A percentile compares a stretch with the other conserved stretches of the same genome.
These are phyloP conservation scores for Ormyrus nitidulus DNA, from an alignment of 2,888 invertebrate genomes.

Conservation along the genomic window DNA sequence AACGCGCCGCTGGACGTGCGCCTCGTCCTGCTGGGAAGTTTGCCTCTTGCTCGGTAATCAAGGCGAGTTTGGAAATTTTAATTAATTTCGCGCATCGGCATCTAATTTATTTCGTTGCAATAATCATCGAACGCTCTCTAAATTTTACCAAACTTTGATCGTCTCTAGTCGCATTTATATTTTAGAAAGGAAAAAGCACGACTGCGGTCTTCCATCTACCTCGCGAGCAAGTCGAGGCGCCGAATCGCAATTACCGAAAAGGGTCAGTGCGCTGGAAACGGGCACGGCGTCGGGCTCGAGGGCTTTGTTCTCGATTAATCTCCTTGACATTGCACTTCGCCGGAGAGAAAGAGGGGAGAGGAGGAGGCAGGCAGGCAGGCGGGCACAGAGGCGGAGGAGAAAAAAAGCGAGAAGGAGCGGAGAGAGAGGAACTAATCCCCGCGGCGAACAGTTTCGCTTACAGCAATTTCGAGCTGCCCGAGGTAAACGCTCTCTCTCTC, in stretches of 20 bases:
- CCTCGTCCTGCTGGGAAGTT: too few relatives aligned
- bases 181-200: too few relatives aligned
- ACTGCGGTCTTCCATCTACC: neutral
- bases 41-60: too few relatives aligned
- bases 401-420: neutral
- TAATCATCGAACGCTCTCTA: too few relatives aligned
- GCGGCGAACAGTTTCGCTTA: slow-evolving; percentile 26
- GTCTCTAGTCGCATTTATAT: too few relatives aligned
- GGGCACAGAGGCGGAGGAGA: neutral
- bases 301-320: slow-evolving; percentile 16
- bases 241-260: neutral
- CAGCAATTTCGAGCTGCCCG: slow-evolving; percentile 10
- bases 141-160: too few relatives aligned
- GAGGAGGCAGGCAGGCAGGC: neutral
- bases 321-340: slow-evolving; percentile 45
- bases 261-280: neutral
- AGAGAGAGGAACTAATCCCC: slow-evolving; percentile 25
- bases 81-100: too few relatives aligned
- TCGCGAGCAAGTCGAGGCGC: neutral
- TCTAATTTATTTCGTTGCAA: too few relatives aligned
- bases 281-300: neutral
- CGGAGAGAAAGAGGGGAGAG: neutral
- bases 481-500: neutral
- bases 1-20: too few relatives aligned
- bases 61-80: too few relatives aligned